phyloP scores from a whole-genome alignment of 2,888 invertebrate genomes.

The Apotomis turbidana region DNA sequence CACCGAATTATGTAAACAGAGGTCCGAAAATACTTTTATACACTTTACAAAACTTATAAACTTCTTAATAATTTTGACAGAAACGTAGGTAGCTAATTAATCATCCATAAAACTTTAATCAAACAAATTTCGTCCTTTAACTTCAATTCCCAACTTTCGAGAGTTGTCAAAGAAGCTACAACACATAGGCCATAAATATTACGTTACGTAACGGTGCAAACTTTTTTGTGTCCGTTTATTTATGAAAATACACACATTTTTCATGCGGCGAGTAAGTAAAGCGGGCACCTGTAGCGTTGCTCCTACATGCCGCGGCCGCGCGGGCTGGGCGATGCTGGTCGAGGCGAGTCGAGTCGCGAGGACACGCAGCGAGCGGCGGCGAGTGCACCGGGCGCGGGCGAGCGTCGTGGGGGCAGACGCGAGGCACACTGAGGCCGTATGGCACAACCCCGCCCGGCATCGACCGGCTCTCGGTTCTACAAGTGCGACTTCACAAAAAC shows the following conservation, averaged over 20 bases:
- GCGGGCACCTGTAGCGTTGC: constrained; percentile 71
- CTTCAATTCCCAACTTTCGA: constrained; percentile 24
- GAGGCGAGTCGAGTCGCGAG: constrained; percentile 31
- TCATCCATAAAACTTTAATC: constrained; percentile 49
- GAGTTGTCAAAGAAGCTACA: background rate
- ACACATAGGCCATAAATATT: constrained; percentile 26
- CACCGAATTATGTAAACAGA: background rate
- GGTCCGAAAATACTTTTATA: background rate
- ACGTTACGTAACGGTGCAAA: constrained; percentile 44
- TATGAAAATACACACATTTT: constrained; percentile 67
- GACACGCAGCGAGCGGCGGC: constrained; percentile 28
- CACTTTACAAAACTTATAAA: background rate
- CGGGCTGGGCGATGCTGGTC: constrained; percentile 20
- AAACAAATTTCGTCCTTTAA: background rate
- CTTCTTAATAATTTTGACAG: background rate
- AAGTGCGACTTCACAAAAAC: constrained; percentile 56
- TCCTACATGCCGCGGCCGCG: constrained; percentile 52
- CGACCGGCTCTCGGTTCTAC: constrained; percentile 53
- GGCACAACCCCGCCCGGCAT: constrained; percentile 59
- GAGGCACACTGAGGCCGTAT: constrained; percentile 61
- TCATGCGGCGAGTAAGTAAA: constrained; percentile 58
- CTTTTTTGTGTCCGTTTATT: constrained; percentile 56
- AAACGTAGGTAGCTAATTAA: constrained; percentile 11
- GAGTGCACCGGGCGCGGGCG: constrained; percentile 45
- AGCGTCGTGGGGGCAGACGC: constrained; percentile 38